Evolutionary conservation across 2,113 vertebrate species (phyloP).

Genomic region (Donacobius atricapilla): DNA sequence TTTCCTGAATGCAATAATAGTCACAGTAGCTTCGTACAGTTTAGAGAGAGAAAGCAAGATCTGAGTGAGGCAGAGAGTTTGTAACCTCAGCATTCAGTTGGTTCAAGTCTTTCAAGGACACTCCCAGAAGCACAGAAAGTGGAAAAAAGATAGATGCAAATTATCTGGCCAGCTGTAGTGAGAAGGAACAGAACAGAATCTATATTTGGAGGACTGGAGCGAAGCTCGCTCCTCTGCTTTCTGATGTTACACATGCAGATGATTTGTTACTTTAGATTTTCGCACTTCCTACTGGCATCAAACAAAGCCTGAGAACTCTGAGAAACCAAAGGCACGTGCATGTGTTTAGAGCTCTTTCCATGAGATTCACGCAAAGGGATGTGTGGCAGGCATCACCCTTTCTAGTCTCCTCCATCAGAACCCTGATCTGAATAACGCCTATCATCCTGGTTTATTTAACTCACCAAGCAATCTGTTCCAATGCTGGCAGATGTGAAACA

Average conservation of each 20-base stretch:
- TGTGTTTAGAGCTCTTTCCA: neutral
- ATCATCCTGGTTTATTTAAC: neutral
- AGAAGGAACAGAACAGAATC: neutral
- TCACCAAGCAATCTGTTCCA: neutral
- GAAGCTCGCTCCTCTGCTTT: neutral
- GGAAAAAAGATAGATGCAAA: neutral
- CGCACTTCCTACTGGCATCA: neutral
- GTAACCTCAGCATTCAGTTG: neutral
- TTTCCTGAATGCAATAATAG: neutral
- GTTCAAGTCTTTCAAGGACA: neutral
- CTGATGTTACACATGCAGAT: neutral
- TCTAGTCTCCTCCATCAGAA: neutral
- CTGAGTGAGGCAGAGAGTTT: neutral
- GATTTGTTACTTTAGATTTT: neutral
- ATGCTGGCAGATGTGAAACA: neutral
- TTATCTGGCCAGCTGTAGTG: neutral
- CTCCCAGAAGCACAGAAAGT: neutral
- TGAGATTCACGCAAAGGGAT: accelerated
- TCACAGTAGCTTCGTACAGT: neutral
- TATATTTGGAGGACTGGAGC: neutral
- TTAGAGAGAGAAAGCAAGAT: neutral
- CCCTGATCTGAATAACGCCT: accelerated
- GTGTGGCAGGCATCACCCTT: neutral
- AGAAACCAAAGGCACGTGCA: neutral
- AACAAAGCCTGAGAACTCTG: neutral